Conservation (phyloP, 2,888 invertebrate genomes). For the Bugulina stolonifera region DNA sequence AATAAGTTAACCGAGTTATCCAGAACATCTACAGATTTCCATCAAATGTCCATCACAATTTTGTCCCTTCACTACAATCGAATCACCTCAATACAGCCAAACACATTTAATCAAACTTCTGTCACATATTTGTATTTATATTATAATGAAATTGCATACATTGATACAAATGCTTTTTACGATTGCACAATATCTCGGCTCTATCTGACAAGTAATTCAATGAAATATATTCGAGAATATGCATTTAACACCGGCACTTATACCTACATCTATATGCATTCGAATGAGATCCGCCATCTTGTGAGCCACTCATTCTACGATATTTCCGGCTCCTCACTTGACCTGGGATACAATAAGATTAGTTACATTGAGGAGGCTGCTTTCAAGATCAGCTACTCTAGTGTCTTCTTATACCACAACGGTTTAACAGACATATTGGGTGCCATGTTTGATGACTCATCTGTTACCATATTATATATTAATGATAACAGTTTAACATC, state of each 20-base stretch:
- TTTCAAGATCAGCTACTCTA: constrained; percentile 25
- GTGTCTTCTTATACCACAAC: constrained; percentile 27
- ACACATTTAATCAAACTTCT: constrained; percentile 33
- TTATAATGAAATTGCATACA: constrained; percentile 21
- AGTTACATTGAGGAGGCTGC: constrained; percentile 29
- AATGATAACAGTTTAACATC: constrained; percentile 32
- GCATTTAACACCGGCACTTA: constrained; percentile 30
- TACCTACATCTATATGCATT: constrained; percentile 29
- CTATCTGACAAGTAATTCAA: constrained; percentile 30
- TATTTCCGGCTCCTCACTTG: constrained; percentile 30
- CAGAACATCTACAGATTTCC: constrained; percentile 34
- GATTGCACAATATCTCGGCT: constrained; percentile 29
- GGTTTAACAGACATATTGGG: constrained; percentile 29
- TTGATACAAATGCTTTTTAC: constrained; percentile 33
- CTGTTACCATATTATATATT: constrained; percentile 31
- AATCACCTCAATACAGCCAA: constrained; percentile 33
- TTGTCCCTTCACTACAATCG: constrained; percentile 33
- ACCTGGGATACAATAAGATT: constrained; percentile 33
- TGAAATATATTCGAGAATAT: constrained; percentile 31
- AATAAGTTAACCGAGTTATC: constrained; percentile 37
- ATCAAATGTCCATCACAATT: constrained; percentile 32
- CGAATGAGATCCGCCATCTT: constrained; percentile 31
- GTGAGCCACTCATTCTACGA: constrained; percentile 34
- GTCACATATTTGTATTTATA: constrained; percentile 25
- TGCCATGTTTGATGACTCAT: constrained; percentile 29